Conservation (phyloP, 2,888 invertebrate species). For the Parnassius glacialis region DNA sequence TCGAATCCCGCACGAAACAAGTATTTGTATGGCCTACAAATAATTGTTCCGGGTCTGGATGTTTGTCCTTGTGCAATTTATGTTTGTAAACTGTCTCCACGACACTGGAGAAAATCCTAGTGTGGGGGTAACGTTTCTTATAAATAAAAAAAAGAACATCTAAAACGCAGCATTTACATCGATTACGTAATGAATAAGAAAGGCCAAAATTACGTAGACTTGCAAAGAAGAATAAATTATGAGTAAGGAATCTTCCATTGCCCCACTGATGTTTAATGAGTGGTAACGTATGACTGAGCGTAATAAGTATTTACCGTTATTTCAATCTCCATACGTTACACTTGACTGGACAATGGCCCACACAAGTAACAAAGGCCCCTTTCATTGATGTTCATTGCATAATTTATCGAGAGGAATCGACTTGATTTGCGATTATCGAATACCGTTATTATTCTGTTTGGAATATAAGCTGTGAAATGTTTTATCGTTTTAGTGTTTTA, state of each 20-base stretch:
- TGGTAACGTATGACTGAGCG: slow-evolving; percentile 5
- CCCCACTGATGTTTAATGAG: not conserved
- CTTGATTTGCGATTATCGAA: slow-evolving; percentile 22
- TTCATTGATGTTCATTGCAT: slow-evolving; percentile 28
- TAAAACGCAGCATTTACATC: no score
- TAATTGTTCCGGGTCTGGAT: no score
- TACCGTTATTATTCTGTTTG: slow-evolving; percentile 26
- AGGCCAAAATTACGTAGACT: not conserved
- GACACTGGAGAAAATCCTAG: no score
- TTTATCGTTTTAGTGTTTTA: slow-evolving; percentile 1
- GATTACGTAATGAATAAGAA: not conserved
- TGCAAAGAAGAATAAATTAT: not conserved
- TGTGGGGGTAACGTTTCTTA: no score
- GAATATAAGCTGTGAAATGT: slow-evolving; percentile 16
- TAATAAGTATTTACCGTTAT: slow-evolving; percentile 22
- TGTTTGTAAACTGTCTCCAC: no score
- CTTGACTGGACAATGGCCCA: slow-evolving; percentile 18
- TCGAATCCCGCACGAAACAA: no score
- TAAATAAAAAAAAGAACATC: no score
- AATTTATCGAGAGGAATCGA: slow-evolving; percentile 26
- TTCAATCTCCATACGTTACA: slow-evolving; percentile 22
- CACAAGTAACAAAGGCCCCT: slow-evolving; percentile 22
- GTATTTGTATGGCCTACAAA: no score
- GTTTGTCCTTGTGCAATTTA: no score
- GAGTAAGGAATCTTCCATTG: not conserved